Base-by-base conservation (phyloP, 1,140 invertebrate genomes). In the Drosophila chauvacae region DNA sequence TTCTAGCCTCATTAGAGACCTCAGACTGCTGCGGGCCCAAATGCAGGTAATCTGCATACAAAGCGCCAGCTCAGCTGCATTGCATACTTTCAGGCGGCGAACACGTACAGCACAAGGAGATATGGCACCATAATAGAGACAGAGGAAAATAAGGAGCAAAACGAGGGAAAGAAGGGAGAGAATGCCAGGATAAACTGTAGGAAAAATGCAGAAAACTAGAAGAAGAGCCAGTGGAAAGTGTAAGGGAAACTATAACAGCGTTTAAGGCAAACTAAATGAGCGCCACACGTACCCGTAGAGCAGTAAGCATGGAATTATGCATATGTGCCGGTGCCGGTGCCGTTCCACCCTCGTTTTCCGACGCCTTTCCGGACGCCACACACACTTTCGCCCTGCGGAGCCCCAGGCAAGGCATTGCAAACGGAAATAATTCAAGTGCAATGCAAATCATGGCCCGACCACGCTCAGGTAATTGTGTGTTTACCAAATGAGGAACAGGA, bases 391-490 rank as follows among this genome's bases (percentile, higher is more conserved):
- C 66, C 30, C 48, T 45, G 48, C 62, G 48, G 30, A n/a, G 47
- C 41, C 33, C 41, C 33, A 18, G 28, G 47, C 39, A 42, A 45
- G 39, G 50, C 44, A 68, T 64, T 71, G 80, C 69, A 77, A 87
- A 77, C 80, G 83, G 83, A 87, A 88, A 87, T 87, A 88, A 84
- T 87, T 87, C 85, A 84, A 88, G 83, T 88, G 83, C 83, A 87
- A 84, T 84, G 83, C 80, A 88, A 88, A 86, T 86, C 83, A 80
- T 86, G 79, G 68, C 83, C 77, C 80, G 64, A 57, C 55, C 75
- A 81, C 71, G 75, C 76, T 65, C 75, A 80, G 83, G 83, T 84
- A 88, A 87, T 81, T 81, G 82, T 76, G 72, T 84, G 81, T 80
- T 84, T 85, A 81, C 83, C 62, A 66, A 79, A 85, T 68, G 72